These are phyloP conservation scores for Drosophila pruinosa DNA, from an alignment of 1,140 invertebrate genomes.

Conservation along the genomic window DNA sequence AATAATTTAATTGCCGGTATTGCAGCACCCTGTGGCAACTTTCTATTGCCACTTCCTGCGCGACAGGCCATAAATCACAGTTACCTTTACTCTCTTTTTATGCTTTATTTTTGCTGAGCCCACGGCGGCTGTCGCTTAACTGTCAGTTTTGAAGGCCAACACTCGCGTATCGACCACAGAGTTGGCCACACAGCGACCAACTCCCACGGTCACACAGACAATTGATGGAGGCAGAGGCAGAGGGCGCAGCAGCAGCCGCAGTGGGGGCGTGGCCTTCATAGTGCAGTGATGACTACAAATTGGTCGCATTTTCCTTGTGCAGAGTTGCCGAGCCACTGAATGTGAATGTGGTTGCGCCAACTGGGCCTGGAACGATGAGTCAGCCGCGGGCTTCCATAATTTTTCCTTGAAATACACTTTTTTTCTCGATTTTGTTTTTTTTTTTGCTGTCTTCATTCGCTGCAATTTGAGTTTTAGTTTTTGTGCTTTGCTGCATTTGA, in stretches of 20 bases:
- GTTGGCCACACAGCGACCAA: constrained; percentile 18
- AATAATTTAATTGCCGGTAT: constrained; percentile 61
- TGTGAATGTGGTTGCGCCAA: not conserved
- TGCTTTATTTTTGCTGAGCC: constrained; percentile 28
- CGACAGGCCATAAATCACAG: constrained; percentile 66
- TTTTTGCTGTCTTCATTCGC: constrained; percentile 24
- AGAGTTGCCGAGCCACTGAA: constrained; percentile 37
- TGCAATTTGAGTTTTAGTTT: constrained; percentile 57
- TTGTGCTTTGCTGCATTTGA: constrained; percentile 68
- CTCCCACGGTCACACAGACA: constrained; percentile 12
- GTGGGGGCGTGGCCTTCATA: constrained; percentile 24
- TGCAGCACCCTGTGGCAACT: constrained; percentile 25
- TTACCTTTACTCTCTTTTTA: constrained; percentile 18
- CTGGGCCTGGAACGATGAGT: constrained; percentile 45
- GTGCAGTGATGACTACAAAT: constrained; percentile 61
- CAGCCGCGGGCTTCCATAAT: constrained; percentile 36
- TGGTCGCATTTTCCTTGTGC: constrained; percentile 64
- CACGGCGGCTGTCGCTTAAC: constrained; percentile 53
- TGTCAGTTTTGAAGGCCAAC: constrained; percentile 74
- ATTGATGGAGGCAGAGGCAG: not conserved
- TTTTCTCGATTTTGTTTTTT: constrained; percentile 1
- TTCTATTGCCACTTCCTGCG: constrained; percentile 32
- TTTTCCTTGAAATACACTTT: constrained; percentile 21
- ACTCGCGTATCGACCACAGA: constrained; percentile 44
- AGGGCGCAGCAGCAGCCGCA: not conserved